A percentile compares a stretch with the other conserved stretches of the same genome.
These are phyloP conservation scores for Schizopygopsis malacanthus DNA, from an alignment of 2,797 vertebrate species.

Conservation along the genomic window DNA sequence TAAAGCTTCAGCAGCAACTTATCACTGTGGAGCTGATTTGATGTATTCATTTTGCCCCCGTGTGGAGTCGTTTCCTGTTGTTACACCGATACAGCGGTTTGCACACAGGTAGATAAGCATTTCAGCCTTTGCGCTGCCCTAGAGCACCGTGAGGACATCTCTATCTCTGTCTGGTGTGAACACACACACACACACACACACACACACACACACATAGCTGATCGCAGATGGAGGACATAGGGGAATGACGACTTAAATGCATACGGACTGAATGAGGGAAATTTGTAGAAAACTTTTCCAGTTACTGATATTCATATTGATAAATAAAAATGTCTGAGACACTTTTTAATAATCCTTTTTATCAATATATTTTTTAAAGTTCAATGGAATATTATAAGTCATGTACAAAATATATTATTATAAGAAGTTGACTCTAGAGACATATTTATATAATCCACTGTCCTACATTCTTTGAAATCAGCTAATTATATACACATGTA, in stretches of 20 bases:
- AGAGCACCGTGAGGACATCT: constrained; percentile 45
- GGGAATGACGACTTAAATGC: neutral
- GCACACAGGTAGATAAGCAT: constrained; percentile 70
- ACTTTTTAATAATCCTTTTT: neutral
- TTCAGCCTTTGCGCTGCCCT: constrained; percentile 62
- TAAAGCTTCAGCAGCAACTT: constrained; percentile 58
- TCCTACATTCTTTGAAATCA: constrained; percentile 72
- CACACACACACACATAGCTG: constrained; percentile 22
- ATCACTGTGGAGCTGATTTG: constrained; percentile 66
- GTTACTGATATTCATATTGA: neutral
- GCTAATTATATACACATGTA: constrained; percentile 59
- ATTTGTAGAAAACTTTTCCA: neutral
- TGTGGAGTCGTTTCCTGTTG: constrained; percentile 31
- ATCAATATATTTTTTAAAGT: constrained; percentile 13
- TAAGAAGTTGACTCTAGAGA: constrained; percentile 46
- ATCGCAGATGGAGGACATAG: neutral
- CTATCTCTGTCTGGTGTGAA: constrained; percentile 14
- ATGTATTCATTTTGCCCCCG: constrained; percentile 62
- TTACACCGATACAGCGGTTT: constrained; percentile 52
- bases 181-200: constrained; percentile 30
- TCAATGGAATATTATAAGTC: constrained; percentile 37
- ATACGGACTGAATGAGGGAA: neutral
- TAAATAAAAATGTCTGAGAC: neutral
- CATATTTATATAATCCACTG: constrained; percentile 66
- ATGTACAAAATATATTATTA: constrained; percentile 25